A percentile compares a stretch with the other conserved stretches of the same genome.
phyloP scores from a whole-genome alignment of 2,888 invertebrate genomes.

The Megalurothrips usitatus region DNA sequence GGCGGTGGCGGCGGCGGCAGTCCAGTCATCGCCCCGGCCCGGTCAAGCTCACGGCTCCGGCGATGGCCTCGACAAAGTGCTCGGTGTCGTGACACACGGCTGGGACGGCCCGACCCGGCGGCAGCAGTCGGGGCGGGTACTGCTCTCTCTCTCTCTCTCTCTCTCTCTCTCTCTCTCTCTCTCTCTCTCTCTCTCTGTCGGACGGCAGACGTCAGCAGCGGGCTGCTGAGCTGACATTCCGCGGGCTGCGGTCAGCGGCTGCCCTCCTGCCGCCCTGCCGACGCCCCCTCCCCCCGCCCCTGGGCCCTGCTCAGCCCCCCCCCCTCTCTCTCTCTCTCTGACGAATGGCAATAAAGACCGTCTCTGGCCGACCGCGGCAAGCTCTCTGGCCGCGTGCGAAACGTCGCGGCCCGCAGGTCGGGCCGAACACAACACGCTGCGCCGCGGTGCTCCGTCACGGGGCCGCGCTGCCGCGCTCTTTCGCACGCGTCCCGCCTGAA shows the following conservation, averaged over 20 bases:
- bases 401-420: neutral
- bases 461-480: neutral
- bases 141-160: neutral
- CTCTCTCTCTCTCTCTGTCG: neutral
- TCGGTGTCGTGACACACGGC: neutral
- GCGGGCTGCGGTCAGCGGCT: neutral
- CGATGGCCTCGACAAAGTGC: neutral
- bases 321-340: too few species aligned
- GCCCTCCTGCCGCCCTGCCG: neutral
- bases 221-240: neutral
- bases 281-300: too few species aligned
- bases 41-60: neutral
- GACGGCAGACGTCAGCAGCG: too few species aligned
- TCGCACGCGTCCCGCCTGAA: too few species aligned
- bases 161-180: neutral
- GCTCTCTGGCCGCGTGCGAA: neutral
- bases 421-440: too few species aligned
- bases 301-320: too few species aligned
- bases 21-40: neutral
- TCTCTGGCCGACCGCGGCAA: neutral
- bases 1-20: too few species aligned
- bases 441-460: too few species aligned
- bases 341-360: conserved; percentile 14
- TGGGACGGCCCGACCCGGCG: neutral
- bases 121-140: neutral